Evolutionary conservation across 1,140 invertebrate genomes (phyloP), one percentile per base, ranked within the genome.

Genomic region (Oppia nitens): DNA sequence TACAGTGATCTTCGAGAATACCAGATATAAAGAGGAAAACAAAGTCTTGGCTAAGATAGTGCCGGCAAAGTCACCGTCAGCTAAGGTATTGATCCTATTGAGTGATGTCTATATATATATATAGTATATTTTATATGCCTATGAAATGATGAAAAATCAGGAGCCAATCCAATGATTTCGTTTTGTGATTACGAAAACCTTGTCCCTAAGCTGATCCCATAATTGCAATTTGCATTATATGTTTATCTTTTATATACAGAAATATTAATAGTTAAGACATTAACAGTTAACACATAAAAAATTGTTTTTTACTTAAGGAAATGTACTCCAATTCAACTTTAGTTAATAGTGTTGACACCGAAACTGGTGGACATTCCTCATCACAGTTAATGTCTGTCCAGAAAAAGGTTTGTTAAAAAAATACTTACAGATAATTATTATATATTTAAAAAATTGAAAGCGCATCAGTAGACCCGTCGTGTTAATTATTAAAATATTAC

Each of bases 1-100:
- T 67, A 91, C 87, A 0, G 83, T 91, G 32, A 88, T 91, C 59
- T 91, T 91, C 68, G 88, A 91, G 68, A 91, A 91, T 70, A 90
- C 86, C 0, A 40, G 32, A 40, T 89, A 85, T 66, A 67, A 65
- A 59, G 56, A 59, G n/a, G 66, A 66, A 59, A 67, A 64, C 60
- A 60, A 57, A 45, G 60, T 59, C 9, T 24, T 66, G 12, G 65
- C 60, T 45, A 62, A 66, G 51, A 59, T 61, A 21, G 6, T 3
- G 32, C 32, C 32, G 21, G 48, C 2, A 2, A 11, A 17, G 47
- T 2, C 32, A 49, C 26, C 20, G 29, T 55, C n/a, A 20, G 17
- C 17, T 14, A 26, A 53, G 27, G 24, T 53, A 24, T 53, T 14
- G 32, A 24, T 21, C 27, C 20, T 2, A 40, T 24, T 55, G 32